Evolutionary conservation across 2,888 invertebrate genomes (phyloP), one percentile per base, ranked within the genome.

Genomic region (Pristionchus japonicus): DNA sequence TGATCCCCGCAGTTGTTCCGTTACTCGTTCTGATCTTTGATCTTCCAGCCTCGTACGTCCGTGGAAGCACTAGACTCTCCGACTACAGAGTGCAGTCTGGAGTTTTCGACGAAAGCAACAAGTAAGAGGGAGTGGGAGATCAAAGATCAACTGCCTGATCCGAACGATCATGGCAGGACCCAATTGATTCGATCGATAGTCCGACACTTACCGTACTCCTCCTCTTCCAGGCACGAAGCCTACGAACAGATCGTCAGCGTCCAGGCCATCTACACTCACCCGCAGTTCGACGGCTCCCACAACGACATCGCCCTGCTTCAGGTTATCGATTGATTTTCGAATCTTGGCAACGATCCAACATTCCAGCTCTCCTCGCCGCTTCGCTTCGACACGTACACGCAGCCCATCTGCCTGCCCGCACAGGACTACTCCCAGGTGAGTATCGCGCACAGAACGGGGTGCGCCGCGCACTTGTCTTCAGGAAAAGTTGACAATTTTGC

Each of bases 51-150:
- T 47, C 40, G 0, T 61, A 31, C n/a, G 64, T 85, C 17, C 6
- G 27, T 15, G 84, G 61, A 34, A 67, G 43, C 43, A 85, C 67
- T 0, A 61, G 61, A 34, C 13, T 49, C 27, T 34, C n/a, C 23
- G 61, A 61, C 40, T 85, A 64, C 23, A n/a, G 67, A 64, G 85
- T 85, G 40, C 61, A 85, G 64, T 40, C 85, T 40, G 85, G 85
- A 43, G 85, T 85, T 13, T 85, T 85, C 64, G 64, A 85, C 27
- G 85, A 85, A 40, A 64, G 43, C 43, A 85, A 85, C 64, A 85
- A 61, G 85, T 64, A 23, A 61, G 85, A 31, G 3, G 43, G 11
- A 9, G 43, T 43, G 43, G 11, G 43, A 43, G 6, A 43, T 6
- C 11, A 43, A 9, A 11, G 6, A 43, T 43, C 43, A 9, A 43